Evolutionary conservation across 2,113 vertebrate species (phyloP).

Genomic region (Amphilophus citrinellus): DNA sequence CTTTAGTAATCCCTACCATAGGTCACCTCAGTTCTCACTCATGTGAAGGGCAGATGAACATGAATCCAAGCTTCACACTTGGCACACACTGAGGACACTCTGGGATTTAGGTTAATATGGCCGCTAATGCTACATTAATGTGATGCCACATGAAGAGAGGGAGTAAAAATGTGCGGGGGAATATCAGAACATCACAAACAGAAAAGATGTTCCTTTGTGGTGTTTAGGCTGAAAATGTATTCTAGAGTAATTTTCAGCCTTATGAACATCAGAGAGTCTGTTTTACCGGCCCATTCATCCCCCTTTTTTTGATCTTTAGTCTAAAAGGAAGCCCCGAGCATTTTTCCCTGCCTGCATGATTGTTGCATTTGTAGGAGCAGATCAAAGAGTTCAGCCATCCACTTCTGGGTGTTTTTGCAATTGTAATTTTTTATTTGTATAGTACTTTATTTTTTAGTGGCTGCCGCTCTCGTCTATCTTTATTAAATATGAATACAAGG

Average conservation of each 20-base stretch:
- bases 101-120: conserved; percentile 69
- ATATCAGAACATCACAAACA: conserved; percentile 13
- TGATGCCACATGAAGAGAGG: conserved; percentile 21
- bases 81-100: conserved; percentile 29
- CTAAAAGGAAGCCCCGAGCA: conserved; percentile 27
- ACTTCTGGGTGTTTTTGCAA: not conserved
- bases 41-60: conserved; percentile 36
- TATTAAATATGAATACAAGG: not conserved
- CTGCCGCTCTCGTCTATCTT: not conserved
- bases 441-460: not conserved
- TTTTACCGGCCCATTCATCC: conserved; percentile 42
- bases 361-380: conserved; percentile 5
- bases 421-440: not conserved
- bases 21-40: conserved; percentile 29
- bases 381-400: conserved; percentile 42
- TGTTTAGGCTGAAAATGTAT: conserved; percentile 29
- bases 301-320: conserved; percentile 36
- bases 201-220: not conserved
- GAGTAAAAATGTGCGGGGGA: not conserved
- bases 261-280: conserved; percentile 32
- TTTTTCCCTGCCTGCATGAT: conserved; percentile 3
- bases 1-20: conserved; percentile 46
- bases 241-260: not conserved
- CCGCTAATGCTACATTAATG: conserved; percentile 34
- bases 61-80: conserved; percentile 44